Evolutionary conservation across 2,113 vertebrate species (phyloP), one percentile per base, ranked within the genome.

Genomic region (Periophthalmus modestus): DNA sequence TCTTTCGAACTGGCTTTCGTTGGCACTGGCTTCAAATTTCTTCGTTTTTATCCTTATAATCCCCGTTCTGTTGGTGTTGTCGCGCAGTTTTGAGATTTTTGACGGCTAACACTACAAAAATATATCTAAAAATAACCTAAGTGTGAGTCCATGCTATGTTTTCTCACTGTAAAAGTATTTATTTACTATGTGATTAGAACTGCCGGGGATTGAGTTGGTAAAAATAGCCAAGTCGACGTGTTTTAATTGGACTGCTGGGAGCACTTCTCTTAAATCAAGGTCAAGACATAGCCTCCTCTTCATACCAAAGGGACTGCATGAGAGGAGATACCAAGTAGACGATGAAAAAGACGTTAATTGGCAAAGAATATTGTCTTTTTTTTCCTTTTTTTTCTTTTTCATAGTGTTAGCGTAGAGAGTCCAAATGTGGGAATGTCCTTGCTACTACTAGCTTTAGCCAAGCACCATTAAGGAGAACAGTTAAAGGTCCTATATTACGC

Each of bases 241-340:
- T 52, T 58, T 76, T 55, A 71, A 66, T 71, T 58, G 34, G 48
- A 59, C 39, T 66, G 68, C 61, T 23, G 68, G 46, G 50, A 66
- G 50, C 52, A 23, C 5, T 72, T 68, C 61, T 66, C 28, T 7
- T 67, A 67, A 68, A 68, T 67, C 63, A 46, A 68, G 65, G 57
- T 63, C 70, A 72, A 72, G 55, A 23, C 0, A 0, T 68, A 14
- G n/a, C n/a, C 66, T 67, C 66, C 43, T 67, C 46, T 24, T 48
- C 39, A 48, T 46, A 46, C 66, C 46, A 47, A 12, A 48, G 21
- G 21, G 39, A 48, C 5, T 24, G n/a, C 39, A 46, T 16, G 43
- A 48, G 39, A 67, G 39, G 39, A 65, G 34, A 65, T 65, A 67
- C 48, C 66, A 67, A 65, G 34, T 34, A 39, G 62, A 10, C 19